These are phyloP conservation scores for Rapana venosa DNA, from an alignment of 2,888 invertebrate genomes.

Conservation along the genomic window DNA sequence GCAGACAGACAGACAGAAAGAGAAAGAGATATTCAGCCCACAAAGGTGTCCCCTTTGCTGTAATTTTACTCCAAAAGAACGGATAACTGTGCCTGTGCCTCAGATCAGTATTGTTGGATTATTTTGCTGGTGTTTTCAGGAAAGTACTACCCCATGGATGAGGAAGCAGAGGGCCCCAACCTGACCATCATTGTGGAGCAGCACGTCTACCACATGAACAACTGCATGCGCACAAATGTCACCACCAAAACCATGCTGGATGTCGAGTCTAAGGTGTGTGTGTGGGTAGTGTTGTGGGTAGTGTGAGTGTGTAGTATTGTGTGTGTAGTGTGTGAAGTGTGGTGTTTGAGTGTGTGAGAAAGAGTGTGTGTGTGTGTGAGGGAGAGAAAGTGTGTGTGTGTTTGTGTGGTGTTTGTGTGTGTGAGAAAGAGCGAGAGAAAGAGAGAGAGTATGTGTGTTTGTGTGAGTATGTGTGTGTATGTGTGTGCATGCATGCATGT, in stretches of 20 bases:
- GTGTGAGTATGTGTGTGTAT: not conserved
- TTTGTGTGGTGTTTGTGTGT: constrained; percentile 25
- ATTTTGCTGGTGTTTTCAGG: constrained; percentile 54
- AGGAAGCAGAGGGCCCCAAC: constrained; percentile 74
- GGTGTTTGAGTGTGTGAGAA: too few species aligned
- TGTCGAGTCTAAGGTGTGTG: constrained; percentile 75
- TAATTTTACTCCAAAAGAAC: too few species aligned
- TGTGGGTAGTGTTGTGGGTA: not conserved
- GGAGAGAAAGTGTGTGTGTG: not conserved
- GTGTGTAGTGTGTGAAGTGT: not conserved
- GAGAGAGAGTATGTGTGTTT: not conserved
- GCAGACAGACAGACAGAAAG: not conserved
- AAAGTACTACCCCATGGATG: constrained; percentile 69
- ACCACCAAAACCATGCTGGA: constrained; percentile 76
- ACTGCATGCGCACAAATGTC: constrained; percentile 68
- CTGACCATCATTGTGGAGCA: constrained; percentile 69
- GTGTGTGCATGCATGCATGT: not conserved
- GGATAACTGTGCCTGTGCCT: too few species aligned
- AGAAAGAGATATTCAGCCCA: not conserved
- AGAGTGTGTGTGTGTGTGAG: not conserved
- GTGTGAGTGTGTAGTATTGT: not conserved
- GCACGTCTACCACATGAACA: constrained; percentile 69
- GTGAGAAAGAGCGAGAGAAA: not conserved
- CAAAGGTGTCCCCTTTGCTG: too few species aligned
- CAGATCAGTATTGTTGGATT: not conserved